These are phyloP conservation scores for Xiphias gladius DNA, from an alignment of 2,113 vertebrate genomes.

Conservation along the genomic window DNA sequence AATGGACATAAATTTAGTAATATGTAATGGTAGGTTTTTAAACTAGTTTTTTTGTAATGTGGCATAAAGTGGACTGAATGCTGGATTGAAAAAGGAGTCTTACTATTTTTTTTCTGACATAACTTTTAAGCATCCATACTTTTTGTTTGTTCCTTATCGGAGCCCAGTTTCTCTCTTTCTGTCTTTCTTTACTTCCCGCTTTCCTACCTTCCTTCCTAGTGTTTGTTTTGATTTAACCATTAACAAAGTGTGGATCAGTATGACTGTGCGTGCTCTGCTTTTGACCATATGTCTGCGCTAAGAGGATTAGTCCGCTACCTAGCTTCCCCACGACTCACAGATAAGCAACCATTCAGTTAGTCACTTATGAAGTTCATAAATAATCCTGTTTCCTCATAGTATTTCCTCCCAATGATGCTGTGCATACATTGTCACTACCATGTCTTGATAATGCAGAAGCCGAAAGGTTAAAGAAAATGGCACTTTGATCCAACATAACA, in stretches of 20 bases:
- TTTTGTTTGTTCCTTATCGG: not conserved
- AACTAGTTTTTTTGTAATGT: not conserved
- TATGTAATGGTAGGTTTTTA: not conserved
- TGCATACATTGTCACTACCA: not conserved
- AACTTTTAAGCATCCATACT: not conserved
- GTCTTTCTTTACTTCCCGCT: not conserved
- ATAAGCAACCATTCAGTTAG: conserved; percentile 42
- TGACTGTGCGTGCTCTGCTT: conserved; percentile 58
- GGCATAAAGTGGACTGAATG: not conserved
- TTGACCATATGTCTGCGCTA: conserved; percentile 81
- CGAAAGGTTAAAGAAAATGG: not conserved
- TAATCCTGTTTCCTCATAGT: conserved; percentile 21
- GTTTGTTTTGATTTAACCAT: conserved; percentile 60
- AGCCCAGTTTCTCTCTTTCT: not conserved
- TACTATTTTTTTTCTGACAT: not conserved
- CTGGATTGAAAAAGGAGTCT: not conserved
- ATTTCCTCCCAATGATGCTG: not conserved
- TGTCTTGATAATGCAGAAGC: not conserved
- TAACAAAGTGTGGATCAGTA: conserved; percentile 65
- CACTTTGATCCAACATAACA: not conserved
- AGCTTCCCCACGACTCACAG: conserved; percentile 50
- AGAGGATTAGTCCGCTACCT: conserved; percentile 77
- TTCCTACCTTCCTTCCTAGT: conserved; percentile 1
- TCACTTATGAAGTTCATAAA: conserved; percentile 44
- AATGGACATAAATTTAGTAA: not conserved